Evolutionary conservation across 2,113 vertebrate genomes (phyloP), one percentile per base, ranked within the genome.

Genomic region (Verasper variegatus): DNA sequence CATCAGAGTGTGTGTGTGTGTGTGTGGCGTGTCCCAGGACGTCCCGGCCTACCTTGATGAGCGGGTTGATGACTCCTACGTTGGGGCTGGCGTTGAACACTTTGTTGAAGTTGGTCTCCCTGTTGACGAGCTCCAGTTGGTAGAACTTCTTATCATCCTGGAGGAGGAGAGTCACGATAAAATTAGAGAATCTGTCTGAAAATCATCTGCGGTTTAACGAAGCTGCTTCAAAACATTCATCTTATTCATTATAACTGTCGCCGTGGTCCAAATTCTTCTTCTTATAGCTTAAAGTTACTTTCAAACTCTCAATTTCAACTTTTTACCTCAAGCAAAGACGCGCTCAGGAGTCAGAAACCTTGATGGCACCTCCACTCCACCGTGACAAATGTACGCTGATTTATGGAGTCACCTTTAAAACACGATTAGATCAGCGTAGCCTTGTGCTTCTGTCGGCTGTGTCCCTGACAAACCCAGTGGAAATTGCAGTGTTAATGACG

Each of bases 71-170:
- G 78, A 99, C 96, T 92, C 98, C 98, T 92, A 99, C 97, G 74
- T 97, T 97, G 76, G 98, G 97, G 86, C 94, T 98, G 91, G 98
- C 93, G 91, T 97, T 99, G 96, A 99, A 99, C 71, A 99, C 95
- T 95, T 98, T 99, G 95, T 98, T 99, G 95, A 98, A 99, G 95
- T 98, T 99, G 90, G 96, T 98, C 96, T 99, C 98, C 88, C 98
- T 95, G 94, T 99, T 99, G 93, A 99, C 96, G 91, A 99, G 95
- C 86, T 99, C 98, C 94, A 99, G 95, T 90, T 99, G 98, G 95
- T 97, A 99, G 94, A 98, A 98, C 93, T 99, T 99, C 93, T 98
- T 99, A 92, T 99, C 98, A 73, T 99, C 98, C 98, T 99, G 95
- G 84, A 78, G 71, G 65, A 79, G 72, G 47, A 51, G 47, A 15